Evolutionary conservation across 2,888 invertebrate genomes (phyloP), one percentile per base, ranked within the genome.

Genomic region (Yponomeuta sedellus): DNA sequence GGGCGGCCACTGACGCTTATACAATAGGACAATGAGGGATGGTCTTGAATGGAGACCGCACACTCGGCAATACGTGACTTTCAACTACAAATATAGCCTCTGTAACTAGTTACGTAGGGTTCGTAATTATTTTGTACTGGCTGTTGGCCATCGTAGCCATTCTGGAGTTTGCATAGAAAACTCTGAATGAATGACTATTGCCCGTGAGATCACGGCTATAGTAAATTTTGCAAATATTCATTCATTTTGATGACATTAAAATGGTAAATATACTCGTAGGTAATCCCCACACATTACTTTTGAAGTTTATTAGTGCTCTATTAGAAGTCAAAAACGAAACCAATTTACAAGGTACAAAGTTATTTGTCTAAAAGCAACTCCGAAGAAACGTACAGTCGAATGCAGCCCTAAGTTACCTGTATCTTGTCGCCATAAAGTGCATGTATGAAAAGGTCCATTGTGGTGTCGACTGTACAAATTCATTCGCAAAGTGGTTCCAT

Each of bases 1-100:
- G 86, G 86, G 86, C 80, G 80, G 79, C 77, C 82, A 83, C 79
- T 90, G 89, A 87, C 87, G 82, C 80, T 74, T 72, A 73, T 73
- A 90, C 84, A 90, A 91, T 79, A 74, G 82, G 74, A 88, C 89
- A 89, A 88, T 85, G 78, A 82, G 76, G 77, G 80, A 82, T 80
- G 82, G 73, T 76, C 75, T 73, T 89, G 89, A 91, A 90, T 89
- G 83, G 81, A 78, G 88, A 89, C 90, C 89, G 87, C 90, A 89
- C 89, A 88, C 87, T 88, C 82, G 74, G 84, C 74, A 28, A 22
- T 19, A 44, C 44, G 19, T 19, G n/a, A 34, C 25, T 59, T 16
- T 59, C 12, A 19, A 59, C 59, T 59, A 16, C 44, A 52, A 52
- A 12, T 52, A 52, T 52, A 16, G 16, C 4, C 5, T 16, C 44